A percentile compares a stretch with the other conserved stretches of the same genome.
Conservation (phyloP, 2,113 vertebrate genomes). For the Alouatta palliata region DNA sequence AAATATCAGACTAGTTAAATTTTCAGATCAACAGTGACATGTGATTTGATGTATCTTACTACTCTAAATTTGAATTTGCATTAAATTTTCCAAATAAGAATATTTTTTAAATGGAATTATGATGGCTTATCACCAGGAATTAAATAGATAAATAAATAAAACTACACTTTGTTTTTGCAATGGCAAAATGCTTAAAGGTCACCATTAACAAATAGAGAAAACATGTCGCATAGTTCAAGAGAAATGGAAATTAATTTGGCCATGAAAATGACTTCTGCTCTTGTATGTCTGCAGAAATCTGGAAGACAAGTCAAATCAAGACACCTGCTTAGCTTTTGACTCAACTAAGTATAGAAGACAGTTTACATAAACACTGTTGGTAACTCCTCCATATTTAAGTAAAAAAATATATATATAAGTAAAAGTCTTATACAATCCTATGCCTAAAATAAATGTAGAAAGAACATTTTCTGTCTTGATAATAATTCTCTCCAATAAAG, state of each 20-base stretch:
- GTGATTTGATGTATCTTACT: background rate
- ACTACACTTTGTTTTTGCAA: background rate
- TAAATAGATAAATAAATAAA: background rate
- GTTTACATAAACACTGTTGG: background rate
- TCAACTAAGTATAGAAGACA: background rate
- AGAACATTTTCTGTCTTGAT: background rate
- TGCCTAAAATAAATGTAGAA: background rate
- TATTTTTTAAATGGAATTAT: slow-evolving; percentile 30
- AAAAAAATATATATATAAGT: background rate
- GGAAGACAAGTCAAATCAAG: background rate
- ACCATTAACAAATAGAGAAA: background rate
- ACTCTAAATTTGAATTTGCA: slow-evolving; percentile 52
- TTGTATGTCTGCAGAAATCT: background rate
- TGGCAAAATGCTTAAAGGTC: slow-evolving; percentile 1
- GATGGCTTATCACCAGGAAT: background rate
- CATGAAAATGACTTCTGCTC: background rate
- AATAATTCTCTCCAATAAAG: background rate
- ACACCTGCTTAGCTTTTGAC: background rate
- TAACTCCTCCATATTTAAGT: background rate
- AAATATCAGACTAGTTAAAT: background rate
- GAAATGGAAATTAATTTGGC: background rate
- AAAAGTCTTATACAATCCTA: background rate
- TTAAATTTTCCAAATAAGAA: background rate
- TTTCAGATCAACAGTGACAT: background rate
- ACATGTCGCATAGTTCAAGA: background rate